These are phyloP conservation scores for Chionis minor DNA, from an alignment of 2,113 vertebrate genomes.

Conservation along the genomic window DNA sequence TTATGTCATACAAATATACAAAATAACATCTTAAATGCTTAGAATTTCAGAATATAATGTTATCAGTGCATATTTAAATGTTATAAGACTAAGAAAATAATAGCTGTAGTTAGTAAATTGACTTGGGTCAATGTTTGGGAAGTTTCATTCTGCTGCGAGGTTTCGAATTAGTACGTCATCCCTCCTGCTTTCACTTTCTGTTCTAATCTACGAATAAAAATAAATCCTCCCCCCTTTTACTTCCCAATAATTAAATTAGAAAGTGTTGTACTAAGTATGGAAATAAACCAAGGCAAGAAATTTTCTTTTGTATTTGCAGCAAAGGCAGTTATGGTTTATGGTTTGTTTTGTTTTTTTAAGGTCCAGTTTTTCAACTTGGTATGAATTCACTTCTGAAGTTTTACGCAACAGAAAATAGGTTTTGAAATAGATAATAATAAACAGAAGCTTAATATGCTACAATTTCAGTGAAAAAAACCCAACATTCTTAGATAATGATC, in stretches of 20 bases:
- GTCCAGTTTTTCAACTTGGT: neutral
- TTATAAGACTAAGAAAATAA: neutral
- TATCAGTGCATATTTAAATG: neutral
- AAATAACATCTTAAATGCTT: neutral
- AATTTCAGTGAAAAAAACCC: neutral
- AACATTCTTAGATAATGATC: neutral
- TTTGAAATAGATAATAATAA: neutral
- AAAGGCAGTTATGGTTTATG: neutral
- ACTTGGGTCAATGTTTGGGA: neutral
- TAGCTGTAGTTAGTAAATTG: neutral
- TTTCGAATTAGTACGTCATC: neutral
- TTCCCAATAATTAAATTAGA: neutral
- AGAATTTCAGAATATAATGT: neutral
- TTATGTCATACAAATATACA: neutral
- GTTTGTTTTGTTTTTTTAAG: neutral
- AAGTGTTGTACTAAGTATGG: neutral
- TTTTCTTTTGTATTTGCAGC: neutral
- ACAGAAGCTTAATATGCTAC: neutral
- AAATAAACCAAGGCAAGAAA: neutral
- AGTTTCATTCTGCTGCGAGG: neutral
- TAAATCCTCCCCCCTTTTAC: neutral
- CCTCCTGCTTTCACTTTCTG: neutral
- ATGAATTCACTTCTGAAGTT: neutral
- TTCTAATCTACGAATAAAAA: neutral
- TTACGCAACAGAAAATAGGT: neutral